Percentiles rank a stretch among this genome's conserved stretches.
phyloP scores from a whole-genome alignment of 2,113 vertebrate species.

The Microcebus jonahi region DNA sequence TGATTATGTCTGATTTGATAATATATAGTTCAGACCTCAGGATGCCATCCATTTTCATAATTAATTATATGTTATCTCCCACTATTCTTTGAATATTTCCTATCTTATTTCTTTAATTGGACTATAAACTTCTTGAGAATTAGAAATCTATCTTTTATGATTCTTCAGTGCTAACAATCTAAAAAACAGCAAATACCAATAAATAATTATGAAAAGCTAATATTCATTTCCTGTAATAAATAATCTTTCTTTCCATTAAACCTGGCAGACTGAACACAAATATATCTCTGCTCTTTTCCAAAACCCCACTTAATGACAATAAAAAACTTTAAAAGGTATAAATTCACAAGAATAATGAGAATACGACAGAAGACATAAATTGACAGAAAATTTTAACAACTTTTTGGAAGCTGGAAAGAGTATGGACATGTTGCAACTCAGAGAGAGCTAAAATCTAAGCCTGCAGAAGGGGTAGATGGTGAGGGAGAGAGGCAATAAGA shows the following conservation, averaged over 20 bases:
- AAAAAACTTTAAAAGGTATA: conserved; percentile 35
- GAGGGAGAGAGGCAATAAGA: background rate
- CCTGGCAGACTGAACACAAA: conserved; percentile 38
- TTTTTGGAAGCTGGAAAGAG: background rate
- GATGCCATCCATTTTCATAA: background rate
- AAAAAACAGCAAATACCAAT: conserved; percentile 42
- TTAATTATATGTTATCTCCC: background rate
- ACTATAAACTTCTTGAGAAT: background rate
- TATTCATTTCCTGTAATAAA: conserved; percentile 51
- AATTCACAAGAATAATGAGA: conserved; percentile 24
- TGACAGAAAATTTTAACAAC: background rate
- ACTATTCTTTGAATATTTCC: background rate
- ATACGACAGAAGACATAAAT: background rate
- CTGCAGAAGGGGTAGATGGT: background rate
- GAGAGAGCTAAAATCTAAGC: background rate
- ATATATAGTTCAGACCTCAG: background rate
- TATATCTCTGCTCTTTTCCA: conserved; percentile 12
- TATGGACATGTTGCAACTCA: background rate
- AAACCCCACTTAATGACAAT: conserved; percentile 39
- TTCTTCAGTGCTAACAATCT: conserved; percentile 26
- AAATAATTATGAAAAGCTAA: conserved; percentile 52
- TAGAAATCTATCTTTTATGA: conserved; percentile 33
- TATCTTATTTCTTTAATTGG: background rate
- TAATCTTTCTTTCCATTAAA: conserved; percentile 43
- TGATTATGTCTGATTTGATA: background rate